Conservation (phyloP, 2,888 invertebrate species). For the Fissipunctia ypsillon region DNA sequence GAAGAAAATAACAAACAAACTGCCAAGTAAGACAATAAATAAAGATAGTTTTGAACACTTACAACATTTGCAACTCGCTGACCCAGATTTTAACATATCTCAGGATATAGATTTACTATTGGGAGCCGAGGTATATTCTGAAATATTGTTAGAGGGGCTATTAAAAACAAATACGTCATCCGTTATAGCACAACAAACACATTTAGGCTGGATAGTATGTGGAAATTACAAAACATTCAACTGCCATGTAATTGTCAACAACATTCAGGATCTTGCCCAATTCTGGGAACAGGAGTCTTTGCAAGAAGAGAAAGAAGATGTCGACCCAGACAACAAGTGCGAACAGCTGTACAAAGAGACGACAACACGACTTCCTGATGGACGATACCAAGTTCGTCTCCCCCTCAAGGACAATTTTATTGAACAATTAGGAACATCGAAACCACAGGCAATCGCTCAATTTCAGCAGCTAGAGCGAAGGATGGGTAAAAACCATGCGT, state of each 20-base stretch:
- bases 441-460: conserved; percentile 4
- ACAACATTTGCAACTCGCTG: conserved; percentile 14
- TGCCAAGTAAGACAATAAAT: conserved; percentile 6
- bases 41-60: not conserved
- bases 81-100: not conserved
- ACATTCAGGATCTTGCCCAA: conserved; percentile 7
- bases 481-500: not conserved
- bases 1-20: conserved; percentile 1
- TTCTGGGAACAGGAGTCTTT: conserved; percentile 10
- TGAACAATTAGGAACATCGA: conserved; percentile 8
- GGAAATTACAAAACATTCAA: conserved; percentile 12
- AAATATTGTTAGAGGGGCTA: conserved; percentile 7
- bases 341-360: not conserved
- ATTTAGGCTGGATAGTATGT: conserved; percentile 17
- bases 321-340: no score
- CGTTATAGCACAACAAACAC: not conserved
- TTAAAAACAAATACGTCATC: conserved; percentile 7
- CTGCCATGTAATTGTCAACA: conserved; percentile 7
- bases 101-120: no score
- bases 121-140: not conserved
- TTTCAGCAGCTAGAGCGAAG: conserved; percentile 7
- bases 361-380: conserved; percentile 11
- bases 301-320: conserved; percentile 1
- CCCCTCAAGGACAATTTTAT: conserved; percentile 9
- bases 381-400: conserved; percentile 9